Conservation (phyloP, 92 coral and sea anemone species). For the Palythoa caribaeorum region DNA sequence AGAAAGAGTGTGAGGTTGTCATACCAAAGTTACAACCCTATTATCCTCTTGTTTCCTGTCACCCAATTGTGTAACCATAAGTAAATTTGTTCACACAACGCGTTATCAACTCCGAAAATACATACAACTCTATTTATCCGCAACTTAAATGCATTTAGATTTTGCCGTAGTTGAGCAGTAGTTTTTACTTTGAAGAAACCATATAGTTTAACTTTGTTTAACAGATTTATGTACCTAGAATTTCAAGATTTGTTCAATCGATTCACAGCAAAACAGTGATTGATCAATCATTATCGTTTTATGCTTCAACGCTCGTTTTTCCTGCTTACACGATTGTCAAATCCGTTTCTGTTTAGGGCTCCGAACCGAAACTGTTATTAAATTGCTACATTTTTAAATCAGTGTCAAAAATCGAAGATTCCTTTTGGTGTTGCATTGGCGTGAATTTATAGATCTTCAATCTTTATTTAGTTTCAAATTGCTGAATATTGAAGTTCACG, state of each 20-base stretch:
- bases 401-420: not conserved
- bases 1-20: not conserved
- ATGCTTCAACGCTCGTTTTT: conserved; percentile 45
- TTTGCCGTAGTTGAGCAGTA: not conserved
- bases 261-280: not conserved
- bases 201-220: not conserved
- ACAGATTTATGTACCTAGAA: not conserved
- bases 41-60: not conserved
- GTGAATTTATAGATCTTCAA: not conserved
- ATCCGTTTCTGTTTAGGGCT: conserved; percentile 37
- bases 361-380: not conserved
- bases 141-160: not conserved
- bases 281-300: conserved; percentile 16
- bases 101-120: not conserved
- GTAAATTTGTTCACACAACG: conserved; percentile 10
- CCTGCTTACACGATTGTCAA: conserved; percentile 43
- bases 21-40: not conserved
- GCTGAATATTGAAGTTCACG: not conserved
- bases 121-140: not conserved
- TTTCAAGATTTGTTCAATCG: conserved; percentile 4
- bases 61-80: conserved; percentile 16
- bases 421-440: not conserved
- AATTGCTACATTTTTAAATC: not conserved
- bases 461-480: not conserved
- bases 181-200: conserved; percentile 25